phyloP scores from a whole-genome alignment of 2,888 invertebrate genomes.

The Drosophila koepferae region DNA sequence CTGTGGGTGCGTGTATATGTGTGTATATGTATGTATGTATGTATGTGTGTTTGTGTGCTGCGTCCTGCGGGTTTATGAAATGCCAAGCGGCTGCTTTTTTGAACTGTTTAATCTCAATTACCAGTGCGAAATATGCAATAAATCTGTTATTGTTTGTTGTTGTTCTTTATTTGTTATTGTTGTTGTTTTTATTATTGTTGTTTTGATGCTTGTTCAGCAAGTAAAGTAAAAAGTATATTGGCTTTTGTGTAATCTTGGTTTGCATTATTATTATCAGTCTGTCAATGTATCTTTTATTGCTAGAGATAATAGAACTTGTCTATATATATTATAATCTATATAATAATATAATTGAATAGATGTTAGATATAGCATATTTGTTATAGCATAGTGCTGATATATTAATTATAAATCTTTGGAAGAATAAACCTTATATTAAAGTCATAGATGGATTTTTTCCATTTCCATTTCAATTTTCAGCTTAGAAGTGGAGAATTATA shows the following conservation, averaged over 20 bases:
- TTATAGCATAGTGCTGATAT: too few species aligned
- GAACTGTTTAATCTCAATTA: constrained; percentile 82
- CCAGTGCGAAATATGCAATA: constrained; percentile 78
- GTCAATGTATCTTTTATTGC: background rate
- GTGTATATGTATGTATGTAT: background rate
- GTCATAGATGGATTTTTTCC: too few species aligned
- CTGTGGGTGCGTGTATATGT: background rate
- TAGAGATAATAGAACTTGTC: background rate
- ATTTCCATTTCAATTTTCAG: too few species aligned
- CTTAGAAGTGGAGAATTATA: too few species aligned
- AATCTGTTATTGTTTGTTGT: constrained; percentile 78
- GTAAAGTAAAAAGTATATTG: background rate
- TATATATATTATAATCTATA: too few species aligned
- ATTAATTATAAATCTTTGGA: too few species aligned
- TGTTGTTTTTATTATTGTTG: background rate
- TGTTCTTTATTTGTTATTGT: constrained; percentile 30
- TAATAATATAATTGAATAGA: too few species aligned
- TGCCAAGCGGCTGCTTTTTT: constrained; percentile 77
- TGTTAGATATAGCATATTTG: too few species aligned
- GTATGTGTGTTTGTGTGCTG: constrained; percentile 5
- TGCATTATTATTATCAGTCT: background rate
- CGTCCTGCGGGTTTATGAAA: constrained; percentile 73
- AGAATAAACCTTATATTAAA: too few species aligned
- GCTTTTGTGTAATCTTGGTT: background rate
- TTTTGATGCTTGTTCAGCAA: background rate